Evolutionary conservation across 2,888 invertebrate genomes (phyloP).

Genomic region (Lampropteryx suffumata): DNA sequence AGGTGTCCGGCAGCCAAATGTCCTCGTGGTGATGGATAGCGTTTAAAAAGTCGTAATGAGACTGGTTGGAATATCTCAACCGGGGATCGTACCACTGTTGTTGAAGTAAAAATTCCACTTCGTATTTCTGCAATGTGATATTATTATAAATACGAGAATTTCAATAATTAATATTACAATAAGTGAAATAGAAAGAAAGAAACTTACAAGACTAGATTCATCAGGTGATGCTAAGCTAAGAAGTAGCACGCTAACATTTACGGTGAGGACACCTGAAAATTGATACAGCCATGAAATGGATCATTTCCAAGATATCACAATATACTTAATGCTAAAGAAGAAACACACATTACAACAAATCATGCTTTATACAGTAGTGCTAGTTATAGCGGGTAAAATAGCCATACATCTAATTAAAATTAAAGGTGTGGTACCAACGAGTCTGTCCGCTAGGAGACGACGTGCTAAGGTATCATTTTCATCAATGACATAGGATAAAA

Average conservation of each 20-base stretch:
- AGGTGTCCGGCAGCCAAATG: slow-evolving; percentile 97
- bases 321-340: slow-evolving; percentile 25
- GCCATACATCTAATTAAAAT: slow-evolving; percentile 13
- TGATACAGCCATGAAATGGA: slow-evolving; percentile 35
- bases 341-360: slow-evolving; percentile 45
- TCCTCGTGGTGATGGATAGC: slow-evolving; percentile 96
- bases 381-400: slow-evolving; percentile 41
- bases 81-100: slow-evolving; percentile 97
- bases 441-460: no score
- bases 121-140: slow-evolving; percentile 91
- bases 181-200: slow-evolving; percentile 28
- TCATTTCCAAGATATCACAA: slow-evolving; percentile 41
- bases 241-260: slow-evolving; percentile 96
- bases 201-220: slow-evolving; percentile 97
- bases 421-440: slow-evolving; percentile 5
- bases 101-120: slow-evolving; percentile 96
- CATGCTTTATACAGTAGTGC: slow-evolving; percentile 45
- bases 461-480: no score
- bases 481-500: no score
- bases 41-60: slow-evolving; percentile 93
- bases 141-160: slow-evolving; percentile 3
- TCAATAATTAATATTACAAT: slow-evolving; percentile 2
- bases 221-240: slow-evolving; percentile 97
- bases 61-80: slow-evolving; percentile 93
- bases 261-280: slow-evolving; percentile 93